Evolutionary conservation across 1,140 invertebrate species (phyloP), one percentile per base, ranked within the genome.

Genomic region (Zaprionus africanus): DNA sequence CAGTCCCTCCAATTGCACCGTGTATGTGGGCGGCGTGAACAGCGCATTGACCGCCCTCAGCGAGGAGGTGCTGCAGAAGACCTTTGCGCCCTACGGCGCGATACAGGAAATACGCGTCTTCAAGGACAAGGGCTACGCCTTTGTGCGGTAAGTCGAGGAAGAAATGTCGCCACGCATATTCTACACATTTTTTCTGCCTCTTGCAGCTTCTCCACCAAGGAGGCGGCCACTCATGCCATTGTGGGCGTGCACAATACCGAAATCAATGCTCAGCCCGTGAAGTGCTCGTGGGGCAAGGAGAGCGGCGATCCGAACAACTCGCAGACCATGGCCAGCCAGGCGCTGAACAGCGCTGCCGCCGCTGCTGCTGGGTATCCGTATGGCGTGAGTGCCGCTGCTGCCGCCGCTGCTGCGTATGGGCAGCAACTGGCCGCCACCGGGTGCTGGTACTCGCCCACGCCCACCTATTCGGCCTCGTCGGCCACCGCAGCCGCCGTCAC

Each of bases 221-320:
- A 99, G 93, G 96, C 97, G 60, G 99, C 99, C 36, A 98, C 98
- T 38, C 97, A 99, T 93, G 99, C 99, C 60, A 99, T 99, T 78
- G 98, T 99, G 56, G 97, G 96, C 19, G 97, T 99, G 19, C 98
- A 99, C 94, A 99, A 99, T 93, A 97, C 97, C 15, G 98, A 99
- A 92, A 97, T 99, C 64, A 98, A 98, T 93, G 98, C 98, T 3
- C 97, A 99, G 93, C 96, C 96, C 5, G 98, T 99, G n/a, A 99
- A 99, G 93, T 99, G 99, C 94, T 99, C 98, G 79, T 99, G 99
- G 99, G 99, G 99, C 53, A 99, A 99, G 94, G 98, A 99, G 92
- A 97, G 97, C 61, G 97, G 97, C n/a, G 95, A 98, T 92, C 97
- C 97, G 1, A 97, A 97, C 92, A 97, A 97, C 90, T 95, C 95